Evolutionary conservation across 2,888 invertebrate species (phyloP).

Genomic region (Thumatha senex): DNA sequence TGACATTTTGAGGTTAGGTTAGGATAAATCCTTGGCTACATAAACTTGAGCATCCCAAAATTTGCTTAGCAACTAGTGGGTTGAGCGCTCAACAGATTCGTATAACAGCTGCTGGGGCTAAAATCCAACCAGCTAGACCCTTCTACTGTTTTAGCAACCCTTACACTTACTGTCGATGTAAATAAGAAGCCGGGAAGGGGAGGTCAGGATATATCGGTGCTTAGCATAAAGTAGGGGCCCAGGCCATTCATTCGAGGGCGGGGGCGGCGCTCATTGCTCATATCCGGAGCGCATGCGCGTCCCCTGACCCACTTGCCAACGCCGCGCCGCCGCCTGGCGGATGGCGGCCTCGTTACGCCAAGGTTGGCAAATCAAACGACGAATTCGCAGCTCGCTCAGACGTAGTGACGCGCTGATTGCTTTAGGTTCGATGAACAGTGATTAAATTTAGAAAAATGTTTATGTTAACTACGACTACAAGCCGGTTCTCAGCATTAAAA

Average conservation of each 20-base stretch:
- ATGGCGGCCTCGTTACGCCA: slow-evolving; percentile 72
- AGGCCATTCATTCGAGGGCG: slow-evolving; percentile 71
- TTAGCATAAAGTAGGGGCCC: slow-evolving; percentile 55
- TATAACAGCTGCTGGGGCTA: slow-evolving; percentile 65
- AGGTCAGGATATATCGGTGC: slow-evolving; percentile 56
- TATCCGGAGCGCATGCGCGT: slow-evolving; percentile 79
- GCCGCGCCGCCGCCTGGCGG: slow-evolving; percentile 52
- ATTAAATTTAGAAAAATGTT: slow-evolving; percentile 46
- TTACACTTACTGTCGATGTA: slow-evolving; percentile 40
- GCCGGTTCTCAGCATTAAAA: slow-evolving; percentile 19
- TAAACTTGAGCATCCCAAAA: slow-evolving; percentile 40
- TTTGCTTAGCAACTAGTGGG: slow-evolving; percentile 77
- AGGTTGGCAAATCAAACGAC: slow-evolving; percentile 76
- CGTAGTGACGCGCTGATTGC: slow-evolving; percentile 67
- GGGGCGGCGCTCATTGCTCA: slow-evolving; percentile 78
- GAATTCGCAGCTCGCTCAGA: slow-evolving; percentile 66
- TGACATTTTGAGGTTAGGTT: too few species aligned
- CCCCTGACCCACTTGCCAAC: slow-evolving; percentile 75
- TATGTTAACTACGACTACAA: slow-evolving; percentile 16
- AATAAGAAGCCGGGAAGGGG: slow-evolving; percentile 57
- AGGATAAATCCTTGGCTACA: too few species aligned
- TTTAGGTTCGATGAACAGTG: slow-evolving; percentile 47
- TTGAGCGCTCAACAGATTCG: slow-evolving; percentile 70
- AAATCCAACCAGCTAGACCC: slow-evolving; percentile 51
- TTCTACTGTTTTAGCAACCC: slow-evolving; percentile 41